Percentiles rank a stretch among this genome's conserved stretches.
Evolutionary conservation across 2,888 invertebrate genomes (phyloP).

Genomic region (Herminia tarsipennalis): DNA sequence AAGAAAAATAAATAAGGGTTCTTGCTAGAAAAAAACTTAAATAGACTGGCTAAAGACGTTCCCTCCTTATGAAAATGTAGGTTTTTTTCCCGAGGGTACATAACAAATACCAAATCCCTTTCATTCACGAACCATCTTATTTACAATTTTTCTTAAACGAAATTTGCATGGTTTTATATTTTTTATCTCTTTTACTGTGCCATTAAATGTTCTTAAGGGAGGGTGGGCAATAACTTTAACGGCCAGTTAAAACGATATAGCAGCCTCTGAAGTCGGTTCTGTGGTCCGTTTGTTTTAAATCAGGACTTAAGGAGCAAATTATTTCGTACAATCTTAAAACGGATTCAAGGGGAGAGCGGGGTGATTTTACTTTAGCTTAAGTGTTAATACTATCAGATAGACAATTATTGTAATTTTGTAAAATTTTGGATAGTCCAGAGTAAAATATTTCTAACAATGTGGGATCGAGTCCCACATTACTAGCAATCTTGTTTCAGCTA

Average conservation of each 20-base stretch:
- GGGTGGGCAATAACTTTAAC: slow-evolving; percentile 31
- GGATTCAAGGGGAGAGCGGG: too few relatives aligned
- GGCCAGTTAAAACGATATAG: slow-evolving; percentile 34
- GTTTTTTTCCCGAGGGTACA: too few relatives aligned
- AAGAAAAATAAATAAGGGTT: too few relatives aligned
- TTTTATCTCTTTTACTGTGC: slow-evolving; percentile 31
- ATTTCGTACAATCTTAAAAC: neutral
- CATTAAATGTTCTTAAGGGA: slow-evolving; percentile 25
- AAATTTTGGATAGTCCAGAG: too few relatives aligned
- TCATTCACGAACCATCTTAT: neutral
- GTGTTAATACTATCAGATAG: neutral
- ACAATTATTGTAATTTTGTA: too few relatives aligned
- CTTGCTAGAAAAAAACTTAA: too few relatives aligned
- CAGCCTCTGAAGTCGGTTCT: neutral
- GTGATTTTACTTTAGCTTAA: too few relatives aligned
- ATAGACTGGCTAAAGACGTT: too few relatives aligned
- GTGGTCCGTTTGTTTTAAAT: neutral
- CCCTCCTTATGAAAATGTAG: too few relatives aligned
- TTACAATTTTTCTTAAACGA: neutral
- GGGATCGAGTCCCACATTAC: too few relatives aligned
- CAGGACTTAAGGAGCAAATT: neutral
- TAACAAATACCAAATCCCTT: neutral
- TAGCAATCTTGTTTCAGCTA: too few relatives aligned
- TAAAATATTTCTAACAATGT: too few relatives aligned
- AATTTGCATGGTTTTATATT: slow-evolving; percentile 8